Evolutionary conservation across 2,888 invertebrate genomes (phyloP).

Genomic region (Acanthosepion pharaonis): DNA sequence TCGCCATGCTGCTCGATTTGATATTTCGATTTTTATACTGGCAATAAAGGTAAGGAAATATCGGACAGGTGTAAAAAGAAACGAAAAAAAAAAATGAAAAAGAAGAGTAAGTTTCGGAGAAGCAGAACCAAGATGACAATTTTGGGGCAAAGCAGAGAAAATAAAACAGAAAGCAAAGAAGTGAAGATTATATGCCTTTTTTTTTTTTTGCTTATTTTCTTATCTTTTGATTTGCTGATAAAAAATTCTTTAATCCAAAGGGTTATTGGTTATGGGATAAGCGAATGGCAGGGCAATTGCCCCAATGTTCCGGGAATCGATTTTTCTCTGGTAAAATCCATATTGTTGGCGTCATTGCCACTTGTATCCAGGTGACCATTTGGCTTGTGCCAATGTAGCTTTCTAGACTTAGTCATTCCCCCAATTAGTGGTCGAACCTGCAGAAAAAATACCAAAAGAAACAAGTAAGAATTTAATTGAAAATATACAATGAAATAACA

Average conservation of each 20-base stretch:
- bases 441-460: neutral
- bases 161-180: neutral
- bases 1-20: neutral
- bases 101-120: neutral
- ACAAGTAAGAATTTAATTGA: neutral
- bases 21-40: neutral
- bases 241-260: neutral
- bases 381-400: neutral
- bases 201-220: neutral
- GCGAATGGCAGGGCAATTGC: neutral
- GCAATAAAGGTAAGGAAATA: too few species aligned
- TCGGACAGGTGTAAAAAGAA: too few species aligned
- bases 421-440: neutral
- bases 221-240: neutral
- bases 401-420: neutral
- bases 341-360: neutral
- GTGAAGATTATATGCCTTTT: neutral
- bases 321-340: slow-evolving; percentile 5
- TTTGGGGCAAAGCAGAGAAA: neutral
- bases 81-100: neutral
- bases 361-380: neutral
- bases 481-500: too few species aligned
- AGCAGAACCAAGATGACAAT: neutral
- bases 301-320: neutral
- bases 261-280: neutral